These are phyloP conservation scores for Leuctra nigra DNA, from an alignment of 2,888 invertebrate species.

Conservation along the genomic window DNA sequence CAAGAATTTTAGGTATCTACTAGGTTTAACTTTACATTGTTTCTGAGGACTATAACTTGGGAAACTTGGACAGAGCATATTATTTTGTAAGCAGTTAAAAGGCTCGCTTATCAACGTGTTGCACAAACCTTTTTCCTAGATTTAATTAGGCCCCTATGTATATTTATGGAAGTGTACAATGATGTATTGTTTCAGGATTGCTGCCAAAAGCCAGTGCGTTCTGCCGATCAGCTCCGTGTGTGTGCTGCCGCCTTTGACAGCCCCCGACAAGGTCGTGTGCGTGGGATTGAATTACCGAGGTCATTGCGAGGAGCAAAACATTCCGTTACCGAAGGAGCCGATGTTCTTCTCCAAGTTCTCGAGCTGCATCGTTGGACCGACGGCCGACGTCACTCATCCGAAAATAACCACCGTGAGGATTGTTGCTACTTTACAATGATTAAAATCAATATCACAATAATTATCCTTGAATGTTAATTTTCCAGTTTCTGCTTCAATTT, in stretches of 20 bases:
- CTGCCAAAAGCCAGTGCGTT: conserved; percentile 37
- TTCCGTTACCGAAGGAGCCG: conserved; percentile 64
- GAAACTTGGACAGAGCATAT: too few species aligned
- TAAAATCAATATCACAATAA: too few species aligned
- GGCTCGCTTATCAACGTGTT: too few species aligned
- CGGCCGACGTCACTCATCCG: conserved; percentile 58
- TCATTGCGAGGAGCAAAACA: conserved; percentile 77
- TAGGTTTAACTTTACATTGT: too few species aligned
- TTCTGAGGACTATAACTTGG: too few species aligned
- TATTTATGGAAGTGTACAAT: not conserved
- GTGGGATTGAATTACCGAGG: conserved; percentile 82
- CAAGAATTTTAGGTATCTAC: too few species aligned
- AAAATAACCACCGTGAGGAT: conserved; percentile 51
- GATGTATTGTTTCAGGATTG: not conserved
- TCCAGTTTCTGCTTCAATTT: conserved; percentile 56
- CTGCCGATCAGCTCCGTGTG: conserved; percentile 49
- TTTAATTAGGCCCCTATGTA: too few species aligned
- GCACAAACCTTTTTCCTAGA: too few species aligned
- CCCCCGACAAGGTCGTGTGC: conserved; percentile 78
- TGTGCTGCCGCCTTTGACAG: conserved; percentile 65
- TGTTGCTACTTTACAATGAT: not conserved
- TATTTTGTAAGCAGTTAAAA: too few species aligned
- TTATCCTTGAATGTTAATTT: conserved; percentile 56
- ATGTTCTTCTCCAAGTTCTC: conserved; percentile 85
- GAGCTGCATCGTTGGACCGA: conserved; percentile 67